Evolutionary conservation across 2,797 vertebrate species (phyloP).

Genomic region (Alca torda): DNA sequence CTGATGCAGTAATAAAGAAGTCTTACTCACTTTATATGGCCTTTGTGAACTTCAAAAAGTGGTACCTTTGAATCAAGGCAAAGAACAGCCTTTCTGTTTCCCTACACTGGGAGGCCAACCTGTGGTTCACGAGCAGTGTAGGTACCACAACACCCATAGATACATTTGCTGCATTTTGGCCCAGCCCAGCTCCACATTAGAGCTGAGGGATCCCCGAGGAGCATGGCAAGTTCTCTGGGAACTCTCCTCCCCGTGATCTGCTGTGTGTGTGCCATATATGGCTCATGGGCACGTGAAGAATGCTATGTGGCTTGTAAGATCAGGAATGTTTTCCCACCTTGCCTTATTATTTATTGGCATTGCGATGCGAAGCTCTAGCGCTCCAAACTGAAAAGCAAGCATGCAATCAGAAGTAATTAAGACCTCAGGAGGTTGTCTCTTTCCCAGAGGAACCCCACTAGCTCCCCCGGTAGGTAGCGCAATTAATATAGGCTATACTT

Average conservation of each 20-base stretch:
- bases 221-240: neutral
- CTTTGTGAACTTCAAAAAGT: neutral
- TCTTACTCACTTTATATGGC: neutral
- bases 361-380: accelerated
- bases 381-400: neutral
- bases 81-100: neutral
- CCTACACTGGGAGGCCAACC: too few relatives aligned
- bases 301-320: neutral
- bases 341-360: neutral
- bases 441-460: neutral
- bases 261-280: accelerated
- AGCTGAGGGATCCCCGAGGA: neutral
- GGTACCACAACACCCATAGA: neutral
- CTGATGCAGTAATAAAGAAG: neutral
- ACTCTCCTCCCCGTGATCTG: neutral
- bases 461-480: neutral
- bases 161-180: neutral
- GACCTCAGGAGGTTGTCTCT: neutral
- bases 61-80: neutral
- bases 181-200: neutral
- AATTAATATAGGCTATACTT: neutral
- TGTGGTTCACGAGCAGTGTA: neutral
- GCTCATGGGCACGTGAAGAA: neutral
- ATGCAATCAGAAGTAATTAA: neutral
- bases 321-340: neutral